Evolutionary conservation across 2,113 vertebrate genomes (phyloP), one percentile per base, ranked within the genome.

Genomic region (Cathartes aura): DNA sequence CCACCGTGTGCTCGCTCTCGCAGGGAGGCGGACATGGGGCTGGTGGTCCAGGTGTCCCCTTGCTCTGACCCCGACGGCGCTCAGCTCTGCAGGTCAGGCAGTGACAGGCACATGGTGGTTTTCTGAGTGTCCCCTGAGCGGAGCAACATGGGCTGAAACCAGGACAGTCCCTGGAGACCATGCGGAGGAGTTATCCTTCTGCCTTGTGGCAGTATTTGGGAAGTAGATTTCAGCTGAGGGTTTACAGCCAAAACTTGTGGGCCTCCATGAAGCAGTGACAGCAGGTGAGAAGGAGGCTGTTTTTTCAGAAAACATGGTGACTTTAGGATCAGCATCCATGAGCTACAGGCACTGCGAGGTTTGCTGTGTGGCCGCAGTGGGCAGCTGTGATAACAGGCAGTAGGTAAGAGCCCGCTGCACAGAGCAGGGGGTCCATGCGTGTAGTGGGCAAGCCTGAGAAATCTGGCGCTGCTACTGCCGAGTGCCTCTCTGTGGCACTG

Each of bases 1-100:
- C n/a, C 9, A 3, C n/a, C 4, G 0, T 9, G 36, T 1, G 7
- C 56, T 52, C 2, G 2, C 20, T 40, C 27, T 62, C 3, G 0
- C 27, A 29, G 7, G 43, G 62, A 48, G 32, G 40, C 43, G 29
- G 45, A 47, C 29, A 23, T 29, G 42, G 26, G 56, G 27, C 29
- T 36, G 19, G 12, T 32, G 34, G 50, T 70, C 68, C 7, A 0
- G 11, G 32, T 19, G 29, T 22, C 68, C 12, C 34, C 9, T 48
- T 42, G 26, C 55, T 47, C 22, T 36, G n/a, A 30, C n/a, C 13
- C 29, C 4, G 2, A 12, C 0, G 4, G 15, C 2, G 1, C 55
- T 70, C 12, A 10, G 18, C 32, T 56, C 68, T 42, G 22, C 3
- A 2, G 15, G 38, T 74, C 47, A 29, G 55, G 58, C 48, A 55